Base-by-base conservation (phyloP, 2,797 vertebrate species). In the Alcedo quadribrachys region DNA sequence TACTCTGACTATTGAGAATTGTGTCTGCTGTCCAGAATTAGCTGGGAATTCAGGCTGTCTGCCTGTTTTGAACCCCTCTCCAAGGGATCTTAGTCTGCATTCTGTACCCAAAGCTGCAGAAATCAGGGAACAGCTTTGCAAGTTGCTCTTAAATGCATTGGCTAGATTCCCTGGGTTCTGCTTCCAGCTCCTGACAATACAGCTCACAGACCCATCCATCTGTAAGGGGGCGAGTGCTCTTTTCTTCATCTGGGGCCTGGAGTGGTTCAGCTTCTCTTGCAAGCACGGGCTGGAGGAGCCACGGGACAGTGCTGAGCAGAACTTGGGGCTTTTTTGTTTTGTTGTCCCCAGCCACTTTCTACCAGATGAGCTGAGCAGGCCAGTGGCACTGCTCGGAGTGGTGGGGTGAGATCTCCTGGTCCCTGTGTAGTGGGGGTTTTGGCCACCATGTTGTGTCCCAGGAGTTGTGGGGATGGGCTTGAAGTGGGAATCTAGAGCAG, bases 161-260 rank as follows among this genome's bases (percentile, higher is more conserved):
- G 95, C 94, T 84, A 5, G 58, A 57, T 93, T 93, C 88, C 96
- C 11, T 1, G 58, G 68, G 50, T 77, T 92, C 71, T 91, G 78
- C 58, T 90, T 96, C 92, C 94, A 96, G 91, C 92, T 94, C 95
- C 93, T 95, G 89, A 68, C 74, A 93, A 84, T 92, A 22, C 25
- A 8, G 86, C 94, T 94, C 80, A 87, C 89, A 90, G 94, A 92
- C 66, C 86, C 5, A 12, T 94, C 90, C 95, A 67, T 95, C 93
- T 95, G 93, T 73, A 90, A 90, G 90, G 80, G 84, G 46, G 61
- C 37, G 30, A 71, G 53, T 93, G 92, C 90, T 95, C 93, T 94
- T 94, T 95, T 92, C 89, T 93, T 75, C 51, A 40, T 27, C 67
- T 54, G 81, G 45, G 70, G 43, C 83, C 91, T 81, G 78, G 43